Conservation (phyloP, 2,797 vertebrate species). For the Coranthus polyacanthus region DNA sequence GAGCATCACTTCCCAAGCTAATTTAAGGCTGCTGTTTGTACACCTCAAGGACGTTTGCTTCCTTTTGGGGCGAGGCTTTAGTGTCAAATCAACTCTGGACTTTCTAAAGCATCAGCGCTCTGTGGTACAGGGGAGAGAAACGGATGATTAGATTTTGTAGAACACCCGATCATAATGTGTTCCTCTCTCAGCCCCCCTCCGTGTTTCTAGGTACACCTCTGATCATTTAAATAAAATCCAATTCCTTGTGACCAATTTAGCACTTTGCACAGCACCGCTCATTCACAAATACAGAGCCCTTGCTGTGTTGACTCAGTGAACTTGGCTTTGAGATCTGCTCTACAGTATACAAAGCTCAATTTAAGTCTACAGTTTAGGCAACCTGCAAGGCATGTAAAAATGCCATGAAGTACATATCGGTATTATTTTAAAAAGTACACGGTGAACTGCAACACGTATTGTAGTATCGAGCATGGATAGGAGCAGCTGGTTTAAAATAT, state of each 20-base stretch:
- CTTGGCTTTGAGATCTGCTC: too few species aligned
- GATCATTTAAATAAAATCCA: background rate
- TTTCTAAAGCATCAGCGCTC: background rate
- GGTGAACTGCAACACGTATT: background rate
- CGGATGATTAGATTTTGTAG: background rate
- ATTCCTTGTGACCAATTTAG: background rate
- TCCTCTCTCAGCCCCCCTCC: background rate
- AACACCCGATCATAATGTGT: background rate
- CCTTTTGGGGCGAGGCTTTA: background rate
- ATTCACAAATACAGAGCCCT: too few species aligned
- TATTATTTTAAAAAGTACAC: background rate
- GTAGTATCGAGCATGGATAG: conserved; percentile 13
- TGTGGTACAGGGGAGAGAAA: background rate
- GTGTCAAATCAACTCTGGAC: background rate
- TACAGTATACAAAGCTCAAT: too few species aligned
- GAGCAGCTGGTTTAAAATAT: conserved; percentile 15
- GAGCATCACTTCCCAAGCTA: conserved; percentile 7
- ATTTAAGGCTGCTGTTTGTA: conserved; percentile 36
- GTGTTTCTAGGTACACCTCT: background rate
- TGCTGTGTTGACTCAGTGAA: too few species aligned
- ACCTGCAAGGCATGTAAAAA: too few species aligned
- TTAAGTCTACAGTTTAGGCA: too few species aligned
- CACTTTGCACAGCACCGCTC: too few species aligned
- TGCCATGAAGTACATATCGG: background rate
- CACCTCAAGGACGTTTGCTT: conserved; percentile 27